Evolutionary conservation across 2,888 invertebrate genomes (phyloP), one percentile per base, ranked within the genome.

Genomic region (Tinea semifulvella): DNA sequence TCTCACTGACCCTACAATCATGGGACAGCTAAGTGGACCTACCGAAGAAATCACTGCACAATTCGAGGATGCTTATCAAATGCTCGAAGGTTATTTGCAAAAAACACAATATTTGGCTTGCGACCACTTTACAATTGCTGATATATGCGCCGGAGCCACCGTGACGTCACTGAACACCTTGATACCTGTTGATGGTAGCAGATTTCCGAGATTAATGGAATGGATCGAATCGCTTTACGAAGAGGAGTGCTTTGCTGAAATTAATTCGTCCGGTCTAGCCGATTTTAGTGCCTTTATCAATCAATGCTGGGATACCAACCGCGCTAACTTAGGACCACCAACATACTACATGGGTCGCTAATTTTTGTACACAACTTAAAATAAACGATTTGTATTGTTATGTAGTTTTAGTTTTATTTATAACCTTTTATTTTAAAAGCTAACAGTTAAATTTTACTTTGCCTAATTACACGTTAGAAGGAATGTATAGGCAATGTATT

Each of bases 41-140:
- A 50, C 49, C 14, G 47, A 48, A 7, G 46, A 58, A 10, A 55
- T 58, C 6, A 44, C 50, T 0, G 52, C 50, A 2, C 47, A 49
- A 3, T 48, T 57, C 0, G 52, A 58, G 13, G 61, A 61, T 46
- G 53, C 54, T 0, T 64, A 68, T 47, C 56, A 55, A 2, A 51
- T 57, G 36, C 35, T 61, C 11, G 64, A 65, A 43, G 58, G 56
- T 44, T 68, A 63, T 52, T 56, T 65, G 3, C 52, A 60, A 43
- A 51, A 44, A 16, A 56, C 51, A 0, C 27, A 50, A 2, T 66
- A 53, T 42, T 42, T 63, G 8, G 63, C 61, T 4, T 50, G 52
- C 4, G 52, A 61, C 14, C 49, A 56, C 16, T 28, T 65, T 3
- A 66, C 68, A 0, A 4, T 65, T 2, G 68, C 68, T 17, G 67